A percentile compares a stretch with the other conserved stretches of the same genome.
phyloP scores from a whole-genome alignment of 2,797 vertebrate species.

The Myripristis murdjan region DNA sequence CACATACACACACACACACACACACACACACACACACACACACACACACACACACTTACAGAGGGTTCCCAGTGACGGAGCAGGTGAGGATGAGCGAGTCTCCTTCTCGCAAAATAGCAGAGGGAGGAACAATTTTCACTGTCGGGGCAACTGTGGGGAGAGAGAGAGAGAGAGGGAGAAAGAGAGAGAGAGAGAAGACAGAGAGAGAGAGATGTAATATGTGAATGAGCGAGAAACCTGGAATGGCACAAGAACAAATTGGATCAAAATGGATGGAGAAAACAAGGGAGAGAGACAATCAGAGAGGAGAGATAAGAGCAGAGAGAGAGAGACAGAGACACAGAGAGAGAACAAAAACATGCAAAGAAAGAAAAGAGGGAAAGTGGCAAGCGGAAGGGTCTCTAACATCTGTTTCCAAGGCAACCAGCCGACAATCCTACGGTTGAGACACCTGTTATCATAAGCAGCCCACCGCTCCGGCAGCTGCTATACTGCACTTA shows the following conservation, averaged over 20 bases:
- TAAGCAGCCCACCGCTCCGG: constrained; percentile 59
- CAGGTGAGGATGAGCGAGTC: constrained; percentile 92
- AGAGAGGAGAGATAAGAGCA: constrained; percentile 17
- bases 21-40: constrained; percentile 10
- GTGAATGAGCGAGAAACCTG: constrained; percentile 19
- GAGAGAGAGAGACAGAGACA: constrained; percentile 1
- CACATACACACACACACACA: not conserved
- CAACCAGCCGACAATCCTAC: constrained; percentile 67
- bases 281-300: constrained; percentile 8
- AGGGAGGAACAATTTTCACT: constrained; percentile 89
- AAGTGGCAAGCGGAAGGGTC: constrained; percentile 51
- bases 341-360: constrained; percentile 31
- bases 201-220: constrained; percentile 2
- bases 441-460: constrained; percentile 77
- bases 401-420: constrained; percentile 79
- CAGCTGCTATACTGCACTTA: constrained; percentile 66
- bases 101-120: constrained; percentile 91
- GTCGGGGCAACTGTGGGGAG: constrained; percentile 84
- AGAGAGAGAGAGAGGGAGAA: constrained; percentile 36
- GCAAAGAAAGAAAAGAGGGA: constrained; percentile 34
- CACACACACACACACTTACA: constrained; percentile 83
- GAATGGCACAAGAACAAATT: constrained; percentile 27
- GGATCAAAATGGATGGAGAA: constrained; percentile 3
- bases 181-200: constrained; percentile 18
- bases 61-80: constrained; percentile 90